These are phyloP conservation scores for Dasypus novemcinctus DNA, from an alignment of 2,113 vertebrate species.

Conservation along the genomic window DNA sequence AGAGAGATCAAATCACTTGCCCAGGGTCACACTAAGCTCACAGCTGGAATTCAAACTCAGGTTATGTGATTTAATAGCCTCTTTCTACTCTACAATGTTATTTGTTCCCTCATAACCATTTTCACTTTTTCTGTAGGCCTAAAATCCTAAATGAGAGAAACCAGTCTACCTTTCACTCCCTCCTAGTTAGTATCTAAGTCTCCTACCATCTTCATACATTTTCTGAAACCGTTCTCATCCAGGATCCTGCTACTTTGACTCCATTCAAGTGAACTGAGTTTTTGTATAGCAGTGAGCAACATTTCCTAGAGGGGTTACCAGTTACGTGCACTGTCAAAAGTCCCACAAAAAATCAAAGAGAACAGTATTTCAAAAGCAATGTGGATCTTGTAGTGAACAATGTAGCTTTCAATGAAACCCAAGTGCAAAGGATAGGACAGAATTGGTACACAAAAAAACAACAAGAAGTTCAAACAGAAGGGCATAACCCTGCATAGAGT, in stretches of 20 bases:
- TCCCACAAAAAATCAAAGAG: neutral
- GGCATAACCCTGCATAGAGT: neutral
- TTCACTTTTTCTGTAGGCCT: neutral
- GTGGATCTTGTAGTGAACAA: neutral
- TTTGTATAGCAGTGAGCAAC: neutral
- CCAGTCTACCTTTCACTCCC: neutral
- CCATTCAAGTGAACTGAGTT: neutral
- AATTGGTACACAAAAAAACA: neutral
- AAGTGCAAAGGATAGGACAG: neutral
- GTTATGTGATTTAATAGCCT: neutral
- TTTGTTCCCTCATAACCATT: neutral
- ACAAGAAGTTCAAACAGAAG: neutral
- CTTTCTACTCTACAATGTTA: neutral
- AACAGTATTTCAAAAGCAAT: neutral
- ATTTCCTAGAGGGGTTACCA: neutral
- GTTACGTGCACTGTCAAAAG: neutral
- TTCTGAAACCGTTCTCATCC: neutral
- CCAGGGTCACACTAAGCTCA: too few relatives aligned
- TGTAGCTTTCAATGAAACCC: neutral
- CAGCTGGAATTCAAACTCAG: neutral
- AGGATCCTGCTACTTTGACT: neutral
- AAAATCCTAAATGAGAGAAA: neutral
- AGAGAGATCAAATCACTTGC: too few relatives aligned
- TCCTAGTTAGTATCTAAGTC: neutral
- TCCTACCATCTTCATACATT: neutral